Evolutionary conservation across 1,140 invertebrate genomes (phyloP), one percentile per base, ranked within the genome.

Genomic region (Zaprionus camerounensis): DNA sequence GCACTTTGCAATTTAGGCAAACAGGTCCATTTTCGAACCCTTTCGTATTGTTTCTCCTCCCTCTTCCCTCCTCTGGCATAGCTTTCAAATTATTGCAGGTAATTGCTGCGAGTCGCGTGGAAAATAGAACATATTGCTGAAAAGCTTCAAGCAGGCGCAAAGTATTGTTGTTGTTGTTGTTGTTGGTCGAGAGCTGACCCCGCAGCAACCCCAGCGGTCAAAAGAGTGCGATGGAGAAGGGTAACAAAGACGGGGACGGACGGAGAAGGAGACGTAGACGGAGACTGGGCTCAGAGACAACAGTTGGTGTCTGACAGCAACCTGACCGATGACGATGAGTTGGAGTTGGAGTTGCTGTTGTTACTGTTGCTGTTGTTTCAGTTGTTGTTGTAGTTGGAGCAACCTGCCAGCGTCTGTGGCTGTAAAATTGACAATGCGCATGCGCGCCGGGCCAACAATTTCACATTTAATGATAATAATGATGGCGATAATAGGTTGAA

Each of bases 391-490:
- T n/a, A 55, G 64, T 53, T 58, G 70, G 41, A 72, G 63, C 66
- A 77, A 77, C 70, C 70, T 77, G 75, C 58, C 61, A 61, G 63
- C 22, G 59, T 58, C 28, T 38, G 68, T 58, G 69, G 71, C 74
- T 88, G 74, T 90, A 79, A 85, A 88, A 88, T 88, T 90, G 86
- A 70, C 83, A 86, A 86, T 86, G 83, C 84, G 83, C 82, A 84
- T 81, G 85, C 81, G 85, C 85, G 71, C 73, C 46, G 58, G 62
- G 71, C 68, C 85, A 85, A 91, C 83, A 91, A 91, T 91, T 91
- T 91, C 79, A 81, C 79, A 91, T 91, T 88, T 82, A 91, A 84
- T 82, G 88, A 91, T 91, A 91, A 91, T 91, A 91, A 91, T 88
- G 84, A 88, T 80, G 90, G 88, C 88, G 81, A 91, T 91, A 91